phyloP scores from a whole-genome alignment of 2,888 invertebrate species.

The Andricus quercusramuli region DNA sequence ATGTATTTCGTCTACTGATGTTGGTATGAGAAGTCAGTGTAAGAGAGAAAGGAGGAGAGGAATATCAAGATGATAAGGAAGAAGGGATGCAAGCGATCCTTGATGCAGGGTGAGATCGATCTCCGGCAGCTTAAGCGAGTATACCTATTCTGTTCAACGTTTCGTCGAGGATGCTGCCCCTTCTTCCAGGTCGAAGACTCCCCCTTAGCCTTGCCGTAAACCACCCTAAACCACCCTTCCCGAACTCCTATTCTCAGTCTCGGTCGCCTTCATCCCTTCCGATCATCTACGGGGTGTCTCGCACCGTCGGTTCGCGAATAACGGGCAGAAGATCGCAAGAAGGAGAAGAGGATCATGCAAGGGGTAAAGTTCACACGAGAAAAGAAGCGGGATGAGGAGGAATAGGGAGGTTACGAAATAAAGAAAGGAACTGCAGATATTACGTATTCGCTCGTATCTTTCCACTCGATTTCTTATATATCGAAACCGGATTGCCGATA shows the following conservation, averaged over 20 bases:
- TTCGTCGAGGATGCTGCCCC: constrained; percentile 6
- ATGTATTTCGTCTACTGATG: constrained; percentile 40
- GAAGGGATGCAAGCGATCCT: constrained; percentile 43
- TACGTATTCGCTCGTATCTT: constrained; percentile 70
- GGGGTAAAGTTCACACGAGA: constrained; percentile 6
- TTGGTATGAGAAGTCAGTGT: background rate
- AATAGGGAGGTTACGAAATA: constrained; percentile 37
- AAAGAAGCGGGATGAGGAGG: constrained; percentile 22
- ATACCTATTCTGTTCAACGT: constrained; percentile 44
- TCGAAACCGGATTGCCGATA: constrained; percentile 51
- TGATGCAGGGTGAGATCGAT: constrained; percentile 54
- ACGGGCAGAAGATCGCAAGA: constrained; percentile 48
- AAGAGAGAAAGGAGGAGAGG: constrained; percentile 11
- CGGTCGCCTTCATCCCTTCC: constrained; percentile 36
- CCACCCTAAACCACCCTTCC: background rate
- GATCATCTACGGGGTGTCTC: constrained; percentile 53
- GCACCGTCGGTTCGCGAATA: constrained; percentile 40
- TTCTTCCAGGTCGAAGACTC: constrained; percentile 1
- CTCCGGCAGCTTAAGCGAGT: constrained; percentile 54
- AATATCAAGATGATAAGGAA: constrained; percentile 43
- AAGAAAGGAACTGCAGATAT: constrained; percentile 58
- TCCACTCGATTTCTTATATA: constrained; percentile 69
- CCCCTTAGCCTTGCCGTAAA: background rate
- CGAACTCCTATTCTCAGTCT: constrained; percentile 19
- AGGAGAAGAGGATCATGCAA: constrained; percentile 41